These are phyloP conservation scores for Opisthograptis luteolata DNA, from an alignment of 2,888 invertebrate species.

Conservation along the genomic window DNA sequence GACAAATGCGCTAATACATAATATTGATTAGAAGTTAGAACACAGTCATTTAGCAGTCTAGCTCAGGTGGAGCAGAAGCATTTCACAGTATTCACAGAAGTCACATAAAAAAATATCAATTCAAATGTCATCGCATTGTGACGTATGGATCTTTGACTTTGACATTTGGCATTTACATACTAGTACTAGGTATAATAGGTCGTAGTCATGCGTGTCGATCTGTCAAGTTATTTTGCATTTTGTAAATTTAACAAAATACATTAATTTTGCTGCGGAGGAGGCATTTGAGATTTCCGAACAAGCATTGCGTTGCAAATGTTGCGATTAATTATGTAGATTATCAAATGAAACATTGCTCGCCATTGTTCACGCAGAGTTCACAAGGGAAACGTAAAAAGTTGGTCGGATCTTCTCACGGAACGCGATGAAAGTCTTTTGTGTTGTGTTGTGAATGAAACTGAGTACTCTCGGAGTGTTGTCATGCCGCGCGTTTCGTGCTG, in stretches of 20 bases:
- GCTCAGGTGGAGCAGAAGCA: too few relatives aligned
- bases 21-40: too few relatives aligned
- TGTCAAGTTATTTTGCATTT: slow-evolving; percentile 18
- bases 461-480: slow-evolving; percentile 40
- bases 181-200: too few relatives aligned
- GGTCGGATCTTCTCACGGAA: slow-evolving; percentile 66
- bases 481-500: slow-evolving; percentile 46
- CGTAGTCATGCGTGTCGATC: slow-evolving; percentile 28
- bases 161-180: slow-evolving; percentile 14
- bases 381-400: slow-evolving; percentile 70
- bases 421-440: slow-evolving; percentile 70
- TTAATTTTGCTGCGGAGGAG: slow-evolving; percentile 45
- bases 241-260: slow-evolving; percentile 11
- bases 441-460: slow-evolving; percentile 45
- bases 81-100: too few relatives aligned
- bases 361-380: slow-evolving; percentile 69
- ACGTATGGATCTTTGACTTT: too few relatives aligned
- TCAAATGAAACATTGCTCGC: slow-evolving; percentile 63
- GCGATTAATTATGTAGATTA: slow-evolving; percentile 72
- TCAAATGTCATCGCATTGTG: too few relatives aligned
- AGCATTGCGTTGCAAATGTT: slow-evolving; percentile 53
- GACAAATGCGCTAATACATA: too few relatives aligned
- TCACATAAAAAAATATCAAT: too few relatives aligned
- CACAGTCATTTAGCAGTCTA: too few relatives aligned
- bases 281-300: slow-evolving; percentile 55